Percentiles rank a stretch among this genome's conserved stretches.
Conservation (phyloP, 92 coral and sea anemone species). For the Metridium senile region DNA sequence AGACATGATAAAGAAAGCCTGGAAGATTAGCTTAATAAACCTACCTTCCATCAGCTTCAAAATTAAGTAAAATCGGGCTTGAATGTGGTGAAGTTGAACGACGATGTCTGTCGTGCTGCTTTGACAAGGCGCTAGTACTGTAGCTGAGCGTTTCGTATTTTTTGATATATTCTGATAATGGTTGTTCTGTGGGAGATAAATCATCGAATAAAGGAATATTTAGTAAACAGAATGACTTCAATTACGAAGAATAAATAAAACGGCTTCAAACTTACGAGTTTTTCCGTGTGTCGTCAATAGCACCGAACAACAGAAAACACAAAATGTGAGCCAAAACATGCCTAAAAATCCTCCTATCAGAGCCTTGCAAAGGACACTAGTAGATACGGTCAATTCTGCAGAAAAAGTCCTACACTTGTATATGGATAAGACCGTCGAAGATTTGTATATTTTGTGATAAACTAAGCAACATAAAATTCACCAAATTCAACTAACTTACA, state of each 20-base stretch:
- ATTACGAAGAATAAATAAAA: conserved; percentile 6
- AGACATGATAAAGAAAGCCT: not conserved
- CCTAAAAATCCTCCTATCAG: not conserved
- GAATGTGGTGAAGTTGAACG: conserved; percentile 68
- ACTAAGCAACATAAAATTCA: conserved; percentile 5
- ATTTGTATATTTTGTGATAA: conserved; percentile 9
- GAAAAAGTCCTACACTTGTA: not conserved
- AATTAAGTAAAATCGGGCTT: conserved; percentile 61
- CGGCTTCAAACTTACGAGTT: conserved; percentile 48
- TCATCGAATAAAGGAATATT: conserved; percentile 4
- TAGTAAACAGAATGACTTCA: not conserved
- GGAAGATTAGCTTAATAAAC: not conserved
- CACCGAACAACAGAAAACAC: conserved; percentile 36
- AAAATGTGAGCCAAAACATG: conserved; percentile 43
- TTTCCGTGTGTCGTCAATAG: conserved; percentile 36
- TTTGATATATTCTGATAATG: conserved; percentile 81
- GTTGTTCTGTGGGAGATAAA: conserved; percentile 61
- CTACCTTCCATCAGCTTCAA: conserved; percentile 82
- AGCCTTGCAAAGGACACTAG: not conserved
- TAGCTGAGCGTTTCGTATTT: conserved; percentile 87
- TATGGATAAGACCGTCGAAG: not conserved
- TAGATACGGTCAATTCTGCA: not conserved
- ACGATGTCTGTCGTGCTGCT: conserved; percentile 77
- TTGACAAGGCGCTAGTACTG: conserved; percentile 54
- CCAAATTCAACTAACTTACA: not conserved